These are phyloP conservation scores for Glaucopsyche alexis DNA, from an alignment of 2,888 invertebrate species.

Conservation along the genomic window DNA sequence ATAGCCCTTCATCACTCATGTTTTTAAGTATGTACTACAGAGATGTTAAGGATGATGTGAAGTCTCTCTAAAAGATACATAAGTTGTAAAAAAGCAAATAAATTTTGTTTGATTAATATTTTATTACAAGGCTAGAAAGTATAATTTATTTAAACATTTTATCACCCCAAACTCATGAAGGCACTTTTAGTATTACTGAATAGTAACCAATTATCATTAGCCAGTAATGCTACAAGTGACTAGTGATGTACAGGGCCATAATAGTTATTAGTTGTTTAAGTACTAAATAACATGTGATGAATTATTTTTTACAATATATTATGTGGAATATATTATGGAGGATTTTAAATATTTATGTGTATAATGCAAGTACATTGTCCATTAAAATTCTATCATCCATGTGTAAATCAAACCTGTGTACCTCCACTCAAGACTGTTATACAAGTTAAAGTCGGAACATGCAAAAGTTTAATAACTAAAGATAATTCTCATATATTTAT, in stretches of 20 bases:
- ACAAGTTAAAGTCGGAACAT: neutral
- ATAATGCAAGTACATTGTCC: neutral
- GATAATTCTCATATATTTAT: too few relatives aligned
- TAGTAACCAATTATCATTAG: neutral
- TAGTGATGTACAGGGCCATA: neutral
- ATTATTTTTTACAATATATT: constrained; percentile 24
- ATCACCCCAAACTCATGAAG: neutral
- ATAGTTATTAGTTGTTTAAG: constrained; percentile 23
- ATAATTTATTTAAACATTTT: constrained; percentile 25
- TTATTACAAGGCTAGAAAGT: constrained; percentile 29
- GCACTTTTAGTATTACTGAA: constrained; percentile 11
- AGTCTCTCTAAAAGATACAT: neutral
- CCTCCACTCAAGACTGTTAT: neutral
- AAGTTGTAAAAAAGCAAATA: constrained; percentile 3
- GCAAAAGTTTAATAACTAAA: too few relatives aligned
- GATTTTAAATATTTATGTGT: neutral
- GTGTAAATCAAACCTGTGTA: neutral
- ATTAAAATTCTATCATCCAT: neutral
- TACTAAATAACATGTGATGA: constrained; percentile 28
- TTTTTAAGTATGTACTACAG: neutral
- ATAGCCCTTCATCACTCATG: too few relatives aligned
- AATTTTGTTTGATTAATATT: constrained; percentile 26
- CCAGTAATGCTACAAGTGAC: neutral
- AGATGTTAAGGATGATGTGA: neutral
- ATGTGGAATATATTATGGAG: too few relatives aligned